Conservation (phyloP, 2,888 invertebrate genomes). For the Agrotis ipsilon region DNA sequence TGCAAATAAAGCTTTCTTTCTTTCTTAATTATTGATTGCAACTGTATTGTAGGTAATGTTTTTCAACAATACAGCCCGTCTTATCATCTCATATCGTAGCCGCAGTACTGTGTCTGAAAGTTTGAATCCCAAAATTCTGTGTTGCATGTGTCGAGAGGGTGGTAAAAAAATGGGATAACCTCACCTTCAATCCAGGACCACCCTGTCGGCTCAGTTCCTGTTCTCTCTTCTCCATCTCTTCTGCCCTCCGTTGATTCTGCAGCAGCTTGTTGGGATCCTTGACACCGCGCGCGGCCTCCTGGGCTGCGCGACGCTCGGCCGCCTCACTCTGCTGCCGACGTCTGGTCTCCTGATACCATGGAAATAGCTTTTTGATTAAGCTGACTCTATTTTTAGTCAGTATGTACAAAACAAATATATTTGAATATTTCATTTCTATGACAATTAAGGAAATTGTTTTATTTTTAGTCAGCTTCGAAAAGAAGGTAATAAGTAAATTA, state of each 20-base stretch:
- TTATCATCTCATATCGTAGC: too few species aligned
- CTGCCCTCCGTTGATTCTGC: conserved; percentile 91
- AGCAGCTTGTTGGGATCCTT: conserved; percentile 92
- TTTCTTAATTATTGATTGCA: too few species aligned
- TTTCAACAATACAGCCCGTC: too few species aligned
- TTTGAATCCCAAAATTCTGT: too few species aligned
- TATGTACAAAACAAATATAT: too few species aligned
- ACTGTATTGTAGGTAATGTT: too few species aligned
- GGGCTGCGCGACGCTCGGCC: conserved; percentile 92
- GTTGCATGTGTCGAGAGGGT: too few species aligned
- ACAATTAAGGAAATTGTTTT: background rate
- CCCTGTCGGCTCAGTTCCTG: conserved; percentile 86
- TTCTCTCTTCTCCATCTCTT: conserved; percentile 91
- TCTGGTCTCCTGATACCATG: conserved; percentile 90
- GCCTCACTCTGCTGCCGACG: conserved; percentile 93
- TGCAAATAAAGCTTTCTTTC: too few species aligned
- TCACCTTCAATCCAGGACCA: conserved; percentile 82
- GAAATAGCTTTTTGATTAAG: background rate
- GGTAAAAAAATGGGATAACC: too few species aligned
- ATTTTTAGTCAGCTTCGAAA: too few species aligned
- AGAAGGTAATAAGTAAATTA: background rate
- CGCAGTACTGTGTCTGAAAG: too few species aligned
- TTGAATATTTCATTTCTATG: background rate
- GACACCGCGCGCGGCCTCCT: conserved; percentile 92
- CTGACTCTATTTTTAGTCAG: background rate